These are phyloP conservation scores for Sceloporus undulatus DNA, from an alignment of 2,113 vertebrate genomes.

Conservation along the genomic window DNA sequence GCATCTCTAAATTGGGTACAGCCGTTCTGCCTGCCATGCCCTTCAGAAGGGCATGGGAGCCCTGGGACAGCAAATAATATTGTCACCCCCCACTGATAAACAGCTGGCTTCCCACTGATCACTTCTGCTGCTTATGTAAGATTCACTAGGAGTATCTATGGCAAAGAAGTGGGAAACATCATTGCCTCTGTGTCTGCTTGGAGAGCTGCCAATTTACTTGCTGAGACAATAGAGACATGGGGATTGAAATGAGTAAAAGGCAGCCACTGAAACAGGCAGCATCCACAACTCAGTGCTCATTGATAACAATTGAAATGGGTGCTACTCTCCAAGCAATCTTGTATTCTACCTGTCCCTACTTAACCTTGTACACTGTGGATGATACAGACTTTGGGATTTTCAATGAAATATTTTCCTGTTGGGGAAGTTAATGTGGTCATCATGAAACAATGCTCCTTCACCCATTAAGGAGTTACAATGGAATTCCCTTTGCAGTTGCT, in stretches of 20 bases:
- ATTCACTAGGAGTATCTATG: background rate
- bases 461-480: background rate
- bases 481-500: background rate
- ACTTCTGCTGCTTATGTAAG: background rate
- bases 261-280: background rate
- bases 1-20: background rate
- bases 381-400: background rate
- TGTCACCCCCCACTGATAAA: background rate
- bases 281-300: background rate
- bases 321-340: background rate
- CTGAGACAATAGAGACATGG: background rate
- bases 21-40: background rate
- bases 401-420: background rate
- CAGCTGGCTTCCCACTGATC: background rate
- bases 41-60: background rate
- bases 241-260: background rate
- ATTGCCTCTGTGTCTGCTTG: background rate
- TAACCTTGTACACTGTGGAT: background rate
- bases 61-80: background rate
- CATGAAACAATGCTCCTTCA: background rate
- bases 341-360: background rate
- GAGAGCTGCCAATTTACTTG: background rate
- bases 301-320: background rate
- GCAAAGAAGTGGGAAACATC: background rate
- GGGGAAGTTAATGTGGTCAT: background rate